A percentile compares a stretch with the other conserved stretches of the same genome.
phyloP scores from a whole-genome alignment of 2,797 vertebrate genomes.

The Amblyopsis hoosieri region DNA sequence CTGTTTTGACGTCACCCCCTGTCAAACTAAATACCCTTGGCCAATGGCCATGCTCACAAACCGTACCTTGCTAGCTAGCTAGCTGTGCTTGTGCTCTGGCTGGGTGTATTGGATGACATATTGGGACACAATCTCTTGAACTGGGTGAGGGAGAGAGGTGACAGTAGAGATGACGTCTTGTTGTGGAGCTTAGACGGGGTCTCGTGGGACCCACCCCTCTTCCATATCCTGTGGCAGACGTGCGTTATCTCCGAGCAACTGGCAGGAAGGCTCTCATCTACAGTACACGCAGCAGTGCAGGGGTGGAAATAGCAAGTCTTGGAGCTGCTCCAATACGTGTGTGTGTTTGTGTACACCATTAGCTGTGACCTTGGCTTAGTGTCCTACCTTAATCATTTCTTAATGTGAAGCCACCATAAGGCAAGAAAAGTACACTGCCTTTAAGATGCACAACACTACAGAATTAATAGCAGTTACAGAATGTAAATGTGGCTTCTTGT shows the following conservation, averaged over 20 bases:
- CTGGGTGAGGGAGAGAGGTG: slow-evolving; percentile 1
- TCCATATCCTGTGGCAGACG: slow-evolving; percentile 53
- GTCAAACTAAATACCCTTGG: too few species aligned
- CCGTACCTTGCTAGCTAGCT: too few species aligned
- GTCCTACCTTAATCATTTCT: too few species aligned
- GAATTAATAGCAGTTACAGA: too few species aligned
- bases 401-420: neutral
- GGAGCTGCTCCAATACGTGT: slow-evolving; percentile 2
- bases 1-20: too few species aligned
- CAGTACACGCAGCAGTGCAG: slow-evolving; percentile 44
- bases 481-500: too few species aligned
- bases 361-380: slow-evolving; percentile 6
- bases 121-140: too few species aligned
- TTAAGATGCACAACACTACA: neutral
- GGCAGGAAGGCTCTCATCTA: slow-evolving; percentile 56
- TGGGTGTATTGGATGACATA: neutral
- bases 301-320: slow-evolving; percentile 47
- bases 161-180: slow-evolving; percentile 57
- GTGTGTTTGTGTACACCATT: neutral
- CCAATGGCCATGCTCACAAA: too few species aligned
- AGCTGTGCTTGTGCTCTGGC: too few species aligned
- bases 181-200: slow-evolving; percentile 42
- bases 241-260: slow-evolving; percentile 52
- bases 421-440: neutral
- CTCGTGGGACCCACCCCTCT: slow-evolving; percentile 57